Evolutionary conservation across 2,888 invertebrate genomes (phyloP).

Genomic region (Petrolisthes cinctipes): DNA sequence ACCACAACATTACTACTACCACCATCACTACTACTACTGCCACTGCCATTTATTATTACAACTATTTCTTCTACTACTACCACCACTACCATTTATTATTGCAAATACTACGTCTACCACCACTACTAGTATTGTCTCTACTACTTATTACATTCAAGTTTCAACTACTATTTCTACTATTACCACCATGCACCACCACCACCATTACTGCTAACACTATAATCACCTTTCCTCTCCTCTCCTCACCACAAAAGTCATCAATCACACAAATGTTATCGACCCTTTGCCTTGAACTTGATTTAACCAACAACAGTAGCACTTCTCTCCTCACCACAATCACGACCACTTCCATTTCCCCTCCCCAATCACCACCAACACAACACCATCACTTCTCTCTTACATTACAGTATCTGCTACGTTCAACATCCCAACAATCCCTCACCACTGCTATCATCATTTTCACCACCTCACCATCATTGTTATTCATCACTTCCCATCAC

Average conservation of each 20-base stretch:
- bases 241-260: neutral
- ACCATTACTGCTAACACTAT: neutral
- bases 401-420: too few species aligned
- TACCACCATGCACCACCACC: neutral
- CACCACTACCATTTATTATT: too few species aligned
- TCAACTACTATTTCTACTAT: neutral
- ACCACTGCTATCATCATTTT: too few species aligned
- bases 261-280: too few species aligned
- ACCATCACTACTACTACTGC: neutral
- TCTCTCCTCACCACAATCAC: too few species aligned
- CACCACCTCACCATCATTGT: too few species aligned
- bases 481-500: too few species aligned
- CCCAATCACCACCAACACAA: neutral
- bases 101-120: too few species aligned
- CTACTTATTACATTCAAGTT: neutral
- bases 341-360: neutral
- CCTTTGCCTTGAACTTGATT: too few species aligned
- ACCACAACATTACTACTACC: neutral
- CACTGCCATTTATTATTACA: slow-evolving; percentile 2
- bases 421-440: too few species aligned
- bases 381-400: neutral
- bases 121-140: neutral
- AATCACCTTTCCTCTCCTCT: neutral
- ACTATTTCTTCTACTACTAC: neutral
- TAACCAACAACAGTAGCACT: too few species aligned